Evolutionary conservation across 1,140 invertebrate species (phyloP), one percentile per base, ranked within the genome.

Genomic region (Bombus haemorrhoidalis): DNA sequence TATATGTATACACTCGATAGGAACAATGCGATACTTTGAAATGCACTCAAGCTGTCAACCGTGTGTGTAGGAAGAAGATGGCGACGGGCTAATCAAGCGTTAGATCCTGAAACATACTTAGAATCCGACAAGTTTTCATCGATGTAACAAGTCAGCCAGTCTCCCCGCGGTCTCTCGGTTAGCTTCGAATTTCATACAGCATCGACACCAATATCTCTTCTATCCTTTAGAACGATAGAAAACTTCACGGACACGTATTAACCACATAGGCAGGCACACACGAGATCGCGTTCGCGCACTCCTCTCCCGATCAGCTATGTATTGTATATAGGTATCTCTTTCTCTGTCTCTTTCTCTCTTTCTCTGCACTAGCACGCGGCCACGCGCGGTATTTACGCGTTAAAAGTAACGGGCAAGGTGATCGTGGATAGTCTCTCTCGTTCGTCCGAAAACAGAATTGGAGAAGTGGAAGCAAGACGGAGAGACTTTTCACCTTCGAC

Each of bases 401-500:
- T 59, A 66, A 82, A 86, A 82, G 85, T 82, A 76, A 86, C 80
- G 80, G 80, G 81, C 69, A 57, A 81, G 78, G 69, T 62, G 69
- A 66, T 80, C 77, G 79, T 57, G 34, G 59, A 28, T 28, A 37
- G 39, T 73, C n/a, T 73, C 13, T 43, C 18, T 43, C 62, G 75
- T 53, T 80, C 22, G 72, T 71, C 22, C 28, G 59, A 62, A 62
- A 72, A 53, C 39, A 59, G 41, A 3, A 18, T 18, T 0, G 9
- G 13, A 28, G 25, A 59, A 32, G 41, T 64, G 37, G 66, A 41
- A 64, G 59, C 32, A 68, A 59, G 41, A 62, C 39, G 12, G 41
- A n/a, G 39, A n/a, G 83, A 86, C 88, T 90, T 90, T 90, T 90
- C 89, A 89, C 89, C 89, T 90, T 90, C 89, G 82, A 87, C 89